A percentile compares a stretch with the other conserved stretches of the same genome.
Evolutionary conservation across 2,888 invertebrate genomes (phyloP).

Genomic region (Ophion ventricosus): DNA sequence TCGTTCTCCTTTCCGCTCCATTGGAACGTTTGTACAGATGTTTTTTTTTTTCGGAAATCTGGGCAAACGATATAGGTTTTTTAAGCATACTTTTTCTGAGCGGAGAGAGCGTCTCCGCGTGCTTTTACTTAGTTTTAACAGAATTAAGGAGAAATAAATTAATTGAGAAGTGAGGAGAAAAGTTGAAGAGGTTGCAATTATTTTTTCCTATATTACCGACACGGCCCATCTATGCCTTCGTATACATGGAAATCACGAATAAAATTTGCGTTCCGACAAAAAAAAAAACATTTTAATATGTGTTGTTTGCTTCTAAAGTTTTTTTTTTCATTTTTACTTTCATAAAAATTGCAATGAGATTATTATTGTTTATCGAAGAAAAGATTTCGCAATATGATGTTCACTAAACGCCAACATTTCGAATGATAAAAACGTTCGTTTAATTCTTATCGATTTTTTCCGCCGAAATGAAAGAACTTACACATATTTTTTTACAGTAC

Average conservation of each 20-base stretch:
- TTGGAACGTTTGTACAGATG: constrained; percentile 31
- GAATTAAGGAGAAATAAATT: constrained; percentile 81
- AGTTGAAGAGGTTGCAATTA: constrained; percentile 41
- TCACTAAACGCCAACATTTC: too few relatives aligned
- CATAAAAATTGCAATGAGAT: background rate
- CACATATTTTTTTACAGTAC: too few relatives aligned
- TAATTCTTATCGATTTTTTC: too few relatives aligned
- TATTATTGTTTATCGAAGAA: background rate
- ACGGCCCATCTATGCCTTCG: constrained; percentile 1
- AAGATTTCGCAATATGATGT: background rate
- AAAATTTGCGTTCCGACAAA: background rate
- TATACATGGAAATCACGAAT: background rate
- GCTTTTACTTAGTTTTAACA: constrained; percentile 82
- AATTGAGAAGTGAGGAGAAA: constrained; percentile 73
- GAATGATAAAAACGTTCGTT: too few relatives aligned
- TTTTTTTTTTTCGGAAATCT: constrained; percentile 71
- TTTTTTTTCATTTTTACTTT: background rate
- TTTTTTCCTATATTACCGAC: constrained; percentile 30
- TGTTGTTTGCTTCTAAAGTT: background rate
- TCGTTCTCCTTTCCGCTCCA: constrained; percentile 29
- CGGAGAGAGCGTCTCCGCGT: constrained; percentile 75
- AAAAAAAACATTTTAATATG: background rate
- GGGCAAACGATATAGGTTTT: constrained; percentile 73
- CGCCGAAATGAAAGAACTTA: too few relatives aligned
- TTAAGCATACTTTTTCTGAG: constrained; percentile 77